These are phyloP conservation scores for Morpho helenor DNA, from an alignment of 2,888 invertebrate genomes.

Conservation along the genomic window DNA sequence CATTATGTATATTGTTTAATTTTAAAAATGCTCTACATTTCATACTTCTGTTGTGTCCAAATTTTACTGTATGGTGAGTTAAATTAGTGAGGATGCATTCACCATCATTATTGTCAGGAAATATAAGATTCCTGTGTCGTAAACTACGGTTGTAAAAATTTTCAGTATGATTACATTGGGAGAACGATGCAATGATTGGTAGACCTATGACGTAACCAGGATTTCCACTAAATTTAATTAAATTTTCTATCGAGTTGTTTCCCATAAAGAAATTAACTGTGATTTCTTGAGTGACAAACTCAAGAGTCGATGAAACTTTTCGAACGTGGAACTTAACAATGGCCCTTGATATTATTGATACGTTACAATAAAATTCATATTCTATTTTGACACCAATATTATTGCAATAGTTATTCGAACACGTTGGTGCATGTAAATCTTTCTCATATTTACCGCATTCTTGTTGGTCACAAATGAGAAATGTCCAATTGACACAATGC, in stretches of 20 bases:
- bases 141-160: slow-evolving; percentile 46
- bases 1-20: slow-evolving; percentile 32
- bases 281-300: slow-evolving; percentile 51
- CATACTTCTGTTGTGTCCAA: slow-evolving; percentile 67
- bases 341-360: slow-evolving; percentile 52
- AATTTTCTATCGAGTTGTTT: slow-evolving; percentile 43
- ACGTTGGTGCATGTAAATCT: slow-evolving; percentile 48
- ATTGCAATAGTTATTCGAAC: slow-evolving; percentile 49
- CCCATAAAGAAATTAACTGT: slow-evolving; percentile 50
- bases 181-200: slow-evolving; percentile 76
- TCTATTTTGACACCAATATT: slow-evolving; percentile 54
- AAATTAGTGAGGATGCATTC: slow-evolving; percentile 55
- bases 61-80: slow-evolving; percentile 54
- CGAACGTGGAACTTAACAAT: slow-evolving; percentile 49
- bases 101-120: slow-evolving; percentile 61
- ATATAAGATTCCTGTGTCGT: slow-evolving; percentile 32
- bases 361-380: slow-evolving; percentile 53
- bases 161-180: slow-evolving; percentile 48
- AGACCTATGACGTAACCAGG: slow-evolving; percentile 85
- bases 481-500: slow-evolving; percentile 59
- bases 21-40: slow-evolving; percentile 56
- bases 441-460: slow-evolving; percentile 49
- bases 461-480: slow-evolving; percentile 44
- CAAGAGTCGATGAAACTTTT: slow-evolving; percentile 37
- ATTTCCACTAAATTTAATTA: slow-evolving; percentile 82